Conservation (phyloP, 2,888 invertebrate species). For the Agrotis puta region DNA sequence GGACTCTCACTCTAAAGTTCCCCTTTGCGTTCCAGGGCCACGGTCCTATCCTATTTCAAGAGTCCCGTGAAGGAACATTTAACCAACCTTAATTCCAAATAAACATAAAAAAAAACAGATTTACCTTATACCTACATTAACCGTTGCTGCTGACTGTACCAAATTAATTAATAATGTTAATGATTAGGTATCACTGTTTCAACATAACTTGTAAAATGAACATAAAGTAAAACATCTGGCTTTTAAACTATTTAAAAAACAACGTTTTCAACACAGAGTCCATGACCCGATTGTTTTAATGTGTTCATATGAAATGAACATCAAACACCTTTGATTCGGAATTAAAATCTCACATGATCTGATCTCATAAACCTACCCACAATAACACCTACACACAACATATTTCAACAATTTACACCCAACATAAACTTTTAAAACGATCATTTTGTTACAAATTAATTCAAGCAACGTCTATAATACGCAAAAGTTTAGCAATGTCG, state of each 20-base stretch:
- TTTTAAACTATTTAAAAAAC: slow-evolving; percentile 40
- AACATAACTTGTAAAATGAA: background rate
- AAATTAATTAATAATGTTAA: background rate
- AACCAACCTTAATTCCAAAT: too few species aligned
- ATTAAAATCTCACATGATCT: slow-evolving; percentile 45
- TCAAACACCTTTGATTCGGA: slow-evolving; percentile 48
- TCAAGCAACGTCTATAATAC: slow-evolving; percentile 58
- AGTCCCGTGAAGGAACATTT: too few species aligned
- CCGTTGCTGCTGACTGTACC: background rate
- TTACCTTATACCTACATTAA: background rate
- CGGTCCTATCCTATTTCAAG: too few species aligned
- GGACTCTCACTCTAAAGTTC: too few species aligned
- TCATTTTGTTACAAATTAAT: slow-evolving; percentile 68
- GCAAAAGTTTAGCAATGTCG: slow-evolving; percentile 52
- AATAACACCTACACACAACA: slow-evolving; percentile 65
- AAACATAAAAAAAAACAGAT: too few species aligned
- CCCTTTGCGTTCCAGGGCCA: too few species aligned
- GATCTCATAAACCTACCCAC: slow-evolving; percentile 50
- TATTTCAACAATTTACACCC: slow-evolving; percentile 74
- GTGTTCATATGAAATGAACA: slow-evolving; percentile 56
- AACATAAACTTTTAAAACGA: slow-evolving; percentile 71
- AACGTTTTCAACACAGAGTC: slow-evolving; percentile 53
- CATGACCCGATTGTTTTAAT: slow-evolving; percentile 64
- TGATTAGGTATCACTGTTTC: background rate
- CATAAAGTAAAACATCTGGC: background rate